phyloP scores from a whole-genome alignment of 2,113 vertebrate genomes.

The Myxocyprinus asiaticus region DNA sequence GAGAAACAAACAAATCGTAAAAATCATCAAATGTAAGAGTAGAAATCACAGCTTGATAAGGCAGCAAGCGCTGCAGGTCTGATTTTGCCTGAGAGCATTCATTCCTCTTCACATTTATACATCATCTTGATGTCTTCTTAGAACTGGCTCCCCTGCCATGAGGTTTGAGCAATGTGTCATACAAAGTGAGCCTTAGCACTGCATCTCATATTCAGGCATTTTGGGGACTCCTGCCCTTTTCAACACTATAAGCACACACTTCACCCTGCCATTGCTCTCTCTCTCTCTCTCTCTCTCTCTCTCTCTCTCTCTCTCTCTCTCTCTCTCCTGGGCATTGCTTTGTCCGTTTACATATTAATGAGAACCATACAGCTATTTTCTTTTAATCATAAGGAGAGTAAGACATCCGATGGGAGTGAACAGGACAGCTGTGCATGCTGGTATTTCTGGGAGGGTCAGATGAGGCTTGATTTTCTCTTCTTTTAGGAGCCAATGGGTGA shows the following conservation, averaged over 20 bases:
- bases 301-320: conserved; percentile 1
- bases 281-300: no score
- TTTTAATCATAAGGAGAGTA: conserved; percentile 42
- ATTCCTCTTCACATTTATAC: background rate
- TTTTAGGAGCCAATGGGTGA: background rate
- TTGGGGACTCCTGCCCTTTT: conserved; percentile 43
- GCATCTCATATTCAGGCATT: conserved; percentile 32
- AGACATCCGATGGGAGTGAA: conserved; percentile 25
- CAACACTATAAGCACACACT: conserved; percentile 26
- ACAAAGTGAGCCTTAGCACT: conserved; percentile 11
- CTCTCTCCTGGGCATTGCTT: conserved; percentile 27
- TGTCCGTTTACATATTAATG: conserved; percentile 40
- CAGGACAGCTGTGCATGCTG: conserved; percentile 4
- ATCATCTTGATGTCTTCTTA: conserved; percentile 38
- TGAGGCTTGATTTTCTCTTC: conserved; percentile 10
- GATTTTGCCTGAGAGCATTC: background rate
- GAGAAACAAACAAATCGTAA: no score
- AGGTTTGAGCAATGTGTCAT: conserved; percentile 16
- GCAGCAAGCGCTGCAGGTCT: background rate
- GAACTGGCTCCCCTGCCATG: conserved; percentile 24
- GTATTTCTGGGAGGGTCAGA: conserved; percentile 31
- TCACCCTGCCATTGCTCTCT: background rate
- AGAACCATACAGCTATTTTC: conserved; percentile 10
- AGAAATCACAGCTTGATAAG: background rate
- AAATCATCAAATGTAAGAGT: no score